Percentiles rank a stretch among this genome's conserved stretches.
Evolutionary conservation across 2,888 invertebrate genomes (phyloP).

Genomic region (Liodrosophila aerea): DNA sequence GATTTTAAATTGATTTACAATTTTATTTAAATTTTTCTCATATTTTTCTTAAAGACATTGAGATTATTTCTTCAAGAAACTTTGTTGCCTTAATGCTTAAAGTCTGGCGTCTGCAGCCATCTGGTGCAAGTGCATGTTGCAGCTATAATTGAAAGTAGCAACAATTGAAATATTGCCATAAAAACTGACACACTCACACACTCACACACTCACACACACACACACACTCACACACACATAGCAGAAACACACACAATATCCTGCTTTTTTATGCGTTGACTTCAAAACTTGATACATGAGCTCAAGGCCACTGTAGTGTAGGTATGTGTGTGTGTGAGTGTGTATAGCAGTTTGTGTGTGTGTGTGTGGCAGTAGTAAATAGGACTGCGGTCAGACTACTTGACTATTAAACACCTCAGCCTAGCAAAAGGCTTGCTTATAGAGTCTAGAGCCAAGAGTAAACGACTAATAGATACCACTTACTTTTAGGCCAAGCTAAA

Average conservation of each 20-base stretch:
- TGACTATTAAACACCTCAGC: not conserved
- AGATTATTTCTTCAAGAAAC: too few species aligned
- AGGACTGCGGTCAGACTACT: not conserved
- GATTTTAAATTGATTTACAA: too few species aligned
- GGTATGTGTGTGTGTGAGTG: slow-evolving; percentile 2
- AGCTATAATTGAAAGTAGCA: slow-evolving; percentile 15
- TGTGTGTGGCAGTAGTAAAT: not conserved
- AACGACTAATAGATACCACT: too few species aligned
- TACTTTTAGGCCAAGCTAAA: too few species aligned
- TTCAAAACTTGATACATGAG: slow-evolving; percentile 43
- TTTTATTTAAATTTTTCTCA: too few species aligned
- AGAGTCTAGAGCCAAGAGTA: not conserved
- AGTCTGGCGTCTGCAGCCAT: not conserved
- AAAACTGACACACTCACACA: slow-evolving; percentile 1
- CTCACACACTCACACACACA: not conserved
- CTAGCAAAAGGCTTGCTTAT: not conserved
- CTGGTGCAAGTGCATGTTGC: slow-evolving; percentile 12
- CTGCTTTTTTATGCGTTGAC: slow-evolving; percentile 27
- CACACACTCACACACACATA: not conserved
- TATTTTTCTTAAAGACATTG: too few species aligned
- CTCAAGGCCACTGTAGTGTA: slow-evolving; percentile 41
- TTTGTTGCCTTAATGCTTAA: not conserved
- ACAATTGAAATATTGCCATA: slow-evolving; percentile 5
- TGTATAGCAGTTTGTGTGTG: not conserved
- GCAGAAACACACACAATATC: slow-evolving; percentile 12